Conservation (phyloP, 2,888 invertebrate genomes). For the Nezara viridula region DNA sequence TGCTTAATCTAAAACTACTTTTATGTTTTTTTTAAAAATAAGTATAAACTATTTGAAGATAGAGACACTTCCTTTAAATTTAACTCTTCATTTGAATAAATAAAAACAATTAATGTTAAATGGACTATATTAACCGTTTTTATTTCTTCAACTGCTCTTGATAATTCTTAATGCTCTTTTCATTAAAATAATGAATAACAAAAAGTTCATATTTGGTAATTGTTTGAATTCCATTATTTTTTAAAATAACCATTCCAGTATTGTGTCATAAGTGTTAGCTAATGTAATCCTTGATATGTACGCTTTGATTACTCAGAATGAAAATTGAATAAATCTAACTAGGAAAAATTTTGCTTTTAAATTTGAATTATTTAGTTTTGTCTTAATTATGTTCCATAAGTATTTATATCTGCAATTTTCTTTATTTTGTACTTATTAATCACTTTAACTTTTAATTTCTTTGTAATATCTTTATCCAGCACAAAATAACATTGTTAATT, state of each 20-base stretch:
- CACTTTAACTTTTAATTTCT: not conserved
- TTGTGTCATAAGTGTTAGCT: not conserved
- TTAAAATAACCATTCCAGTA: not conserved
- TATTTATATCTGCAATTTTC: not conserved
- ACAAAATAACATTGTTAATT: not conserved
- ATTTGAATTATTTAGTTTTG: not conserved
- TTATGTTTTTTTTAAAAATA: not conserved
- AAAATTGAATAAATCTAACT: not conserved
- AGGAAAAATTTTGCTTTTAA: not conserved
- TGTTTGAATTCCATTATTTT: not conserved
- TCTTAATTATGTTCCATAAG: not conserved
- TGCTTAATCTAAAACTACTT: not conserved
- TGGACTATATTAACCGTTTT: not conserved
- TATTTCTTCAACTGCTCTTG: not conserved
- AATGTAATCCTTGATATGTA: not conserved
- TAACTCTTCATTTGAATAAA: not conserved
- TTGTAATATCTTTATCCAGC: not conserved
- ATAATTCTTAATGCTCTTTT: not conserved
- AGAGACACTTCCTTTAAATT: not conserved
- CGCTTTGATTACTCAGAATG: not conserved
- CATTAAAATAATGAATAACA: not conserved
- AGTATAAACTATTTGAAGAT: not conserved
- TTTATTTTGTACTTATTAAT: not conserved
- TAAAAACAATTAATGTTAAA: not conserved
- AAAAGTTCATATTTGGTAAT: not conserved